Conservation (phyloP, 2,888 invertebrate species). For the Drosophila anomalata region DNA sequence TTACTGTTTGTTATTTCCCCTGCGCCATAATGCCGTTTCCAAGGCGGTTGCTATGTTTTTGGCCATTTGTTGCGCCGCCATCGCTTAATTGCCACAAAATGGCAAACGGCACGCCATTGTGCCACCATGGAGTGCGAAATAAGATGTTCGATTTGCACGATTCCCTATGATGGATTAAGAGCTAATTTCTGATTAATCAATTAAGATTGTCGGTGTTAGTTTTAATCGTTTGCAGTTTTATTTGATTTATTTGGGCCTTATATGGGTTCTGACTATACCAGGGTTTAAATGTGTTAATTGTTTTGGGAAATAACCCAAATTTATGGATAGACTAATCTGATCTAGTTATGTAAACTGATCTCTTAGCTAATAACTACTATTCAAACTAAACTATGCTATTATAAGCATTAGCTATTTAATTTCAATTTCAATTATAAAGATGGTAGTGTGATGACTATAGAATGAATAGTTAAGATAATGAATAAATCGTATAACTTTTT, state of each 20-base stretch:
- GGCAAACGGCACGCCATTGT: conserved; percentile 39
- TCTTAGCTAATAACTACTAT: too few relatives aligned
- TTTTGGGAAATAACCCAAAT: too few relatives aligned
- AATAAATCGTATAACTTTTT: too few relatives aligned
- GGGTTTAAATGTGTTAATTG: too few relatives aligned
- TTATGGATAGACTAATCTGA: too few relatives aligned
- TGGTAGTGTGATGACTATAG: too few relatives aligned
- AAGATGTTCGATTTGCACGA: conserved; percentile 30
- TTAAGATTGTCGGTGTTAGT: neutral
- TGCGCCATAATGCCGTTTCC: conserved; percentile 56
- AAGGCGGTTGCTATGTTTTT: conserved; percentile 54
- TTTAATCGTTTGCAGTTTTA: neutral
- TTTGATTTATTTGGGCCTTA: neutral
- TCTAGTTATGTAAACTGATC: too few relatives aligned
- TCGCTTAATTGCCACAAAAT: conserved; percentile 36
- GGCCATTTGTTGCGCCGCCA: conserved; percentile 58
- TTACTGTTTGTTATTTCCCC: conserved; percentile 56
- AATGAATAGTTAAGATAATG: too few relatives aligned
- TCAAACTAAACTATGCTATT: too few relatives aligned
- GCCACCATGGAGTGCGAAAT: conserved; percentile 11
- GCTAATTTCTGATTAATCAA: conserved; percentile 37
- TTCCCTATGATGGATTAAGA: conserved; percentile 37
- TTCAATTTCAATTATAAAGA: too few relatives aligned
- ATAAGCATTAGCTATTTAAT: too few relatives aligned
- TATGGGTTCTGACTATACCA: too few relatives aligned